Evolutionary conservation across 2,797 vertebrate species (phyloP).

Genomic region (Sylvilagus floridanus): DNA sequence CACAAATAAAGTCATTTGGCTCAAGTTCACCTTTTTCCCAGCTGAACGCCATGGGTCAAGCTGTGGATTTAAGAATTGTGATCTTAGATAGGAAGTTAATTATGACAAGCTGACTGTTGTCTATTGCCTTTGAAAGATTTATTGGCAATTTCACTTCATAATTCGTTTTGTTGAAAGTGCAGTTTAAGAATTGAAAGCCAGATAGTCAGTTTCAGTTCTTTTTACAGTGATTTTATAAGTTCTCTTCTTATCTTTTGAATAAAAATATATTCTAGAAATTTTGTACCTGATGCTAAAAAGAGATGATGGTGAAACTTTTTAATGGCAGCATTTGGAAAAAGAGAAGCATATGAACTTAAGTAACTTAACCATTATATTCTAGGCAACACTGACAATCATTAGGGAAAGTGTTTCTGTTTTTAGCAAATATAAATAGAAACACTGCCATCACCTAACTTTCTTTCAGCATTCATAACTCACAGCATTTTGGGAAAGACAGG

Average conservation of each 20-base stretch:
- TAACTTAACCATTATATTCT: not conserved
- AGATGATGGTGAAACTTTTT: constrained; percentile 49
- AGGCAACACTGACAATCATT: not conserved
- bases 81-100: constrained; percentile 54
- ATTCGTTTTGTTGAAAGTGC: constrained; percentile 27
- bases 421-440: constrained; percentile 20
- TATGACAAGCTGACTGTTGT: constrained; percentile 31
- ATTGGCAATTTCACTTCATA: constrained; percentile 19
- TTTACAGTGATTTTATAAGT: constrained; percentile 46
- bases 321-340: constrained; percentile 39
- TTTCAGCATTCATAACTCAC: constrained; percentile 2
- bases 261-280: constrained; percentile 23
- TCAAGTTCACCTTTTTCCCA: constrained; percentile 14
- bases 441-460: not conserved
- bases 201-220: constrained; percentile 51
- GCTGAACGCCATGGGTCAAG: constrained; percentile 26
- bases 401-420: constrained; percentile 32
- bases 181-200: constrained; percentile 48
- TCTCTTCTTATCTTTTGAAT: constrained; percentile 47
- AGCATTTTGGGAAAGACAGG: not conserved
- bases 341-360: not conserved
- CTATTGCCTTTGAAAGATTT: constrained; percentile 34
- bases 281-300: constrained; percentile 35
- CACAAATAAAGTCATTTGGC: constrained; percentile 34
- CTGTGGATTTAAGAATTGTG: not conserved